Base-by-base conservation (phyloP, 2,888 invertebrate genomes). In the Pheosia tremula region DNA sequence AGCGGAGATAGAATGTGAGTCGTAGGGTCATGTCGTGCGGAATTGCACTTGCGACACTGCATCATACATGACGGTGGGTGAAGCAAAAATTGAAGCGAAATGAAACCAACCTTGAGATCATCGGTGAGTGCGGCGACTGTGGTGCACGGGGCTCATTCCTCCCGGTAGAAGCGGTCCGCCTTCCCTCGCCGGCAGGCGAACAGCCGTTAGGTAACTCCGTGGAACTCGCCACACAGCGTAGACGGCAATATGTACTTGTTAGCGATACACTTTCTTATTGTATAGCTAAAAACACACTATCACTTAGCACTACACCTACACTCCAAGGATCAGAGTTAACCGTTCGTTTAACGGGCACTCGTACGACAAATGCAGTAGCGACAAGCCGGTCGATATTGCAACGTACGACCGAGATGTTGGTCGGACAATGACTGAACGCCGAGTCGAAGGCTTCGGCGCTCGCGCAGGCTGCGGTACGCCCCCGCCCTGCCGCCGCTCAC, bases 71-170 rank as follows among this genome's bases (percentile, higher is more conserved):
- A 56, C 59, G 64, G 49, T 62, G 58, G 67, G 60, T 57, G 56
- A 58, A 53, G 55, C 61, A 58, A 67, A 68, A 76, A 71, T 62
- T 75, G 59, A 67, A 75, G 71, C 75, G 73, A 80, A 76, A 80
- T 83, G 80, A 69, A 47, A 78, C 91, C 85, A 89, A 93, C 93
- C 93, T 93, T 91, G 93, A 93, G 93, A 93, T 93, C 93, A 93
- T 93, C 93, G 93, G 91, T 92, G 89, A 90, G 90, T 91, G 87
- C 86, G 83, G 85, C 86, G 89, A 77, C 85, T 85, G 86, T 91
- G 86, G 84, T 91, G 85, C 86, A 84, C 91, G 89, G 92, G 92
- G 92, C 92, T 93, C 93, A 93, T 93, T 92, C 92, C 93, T 93
- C 93, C 93, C 93, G 90, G 87, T 88, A 79, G 81, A 85, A 85